Base-by-base conservation (phyloP, 2,888 invertebrate genomes). In the Orthosia gracilis region DNA sequence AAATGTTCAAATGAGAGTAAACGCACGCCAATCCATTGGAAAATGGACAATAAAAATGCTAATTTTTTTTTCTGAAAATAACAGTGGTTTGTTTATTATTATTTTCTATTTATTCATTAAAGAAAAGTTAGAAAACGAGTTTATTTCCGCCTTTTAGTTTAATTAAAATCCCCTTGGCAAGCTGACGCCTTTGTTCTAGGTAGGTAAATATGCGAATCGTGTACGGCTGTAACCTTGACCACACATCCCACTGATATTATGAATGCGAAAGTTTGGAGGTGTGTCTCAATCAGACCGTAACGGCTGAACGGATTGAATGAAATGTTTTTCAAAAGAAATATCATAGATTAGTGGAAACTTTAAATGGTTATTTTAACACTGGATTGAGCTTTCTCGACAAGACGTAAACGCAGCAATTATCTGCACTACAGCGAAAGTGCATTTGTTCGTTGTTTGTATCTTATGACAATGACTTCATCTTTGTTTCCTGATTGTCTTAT, bases 191-290 rank as follows among this genome's bases (percentile, higher is more conserved):
- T 75, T 65, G 55, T 52, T 73, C 23, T 73, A 73, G 23, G 18
- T 49, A 73, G 23, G 18, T 49, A n/a, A 21, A 52, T 63, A 57
- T 62, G 55, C 59, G 64, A 54, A 76, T 57, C 45, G 40, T 65
- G 55, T 76, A 40, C 54, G 55, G 0, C n/a, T 57, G 40, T 62
- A 57, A 66, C 78, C 78, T 81, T 79, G 76, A 79, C 78, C 78
- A 81, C 55, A 55, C 65, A 76, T 79, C 61, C 49, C 61, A 76
- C 76, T 80, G 61, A 21, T 65, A 64, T 52, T 81, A 79, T 66
- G 45, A 65, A 69, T 81, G 62, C 65, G 82, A 81, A 78, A 76
- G 69, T 79, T 81, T 62, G 68, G 81, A 80, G 78, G 82, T 76
- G 82, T 79, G 78, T 79, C 82, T 61, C 76, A 76, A 81, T 65